Evolutionary conservation across 2,888 invertebrate species (phyloP), one percentile per base, ranked within the genome.

Genomic region (Leucozona laternaria): DNA sequence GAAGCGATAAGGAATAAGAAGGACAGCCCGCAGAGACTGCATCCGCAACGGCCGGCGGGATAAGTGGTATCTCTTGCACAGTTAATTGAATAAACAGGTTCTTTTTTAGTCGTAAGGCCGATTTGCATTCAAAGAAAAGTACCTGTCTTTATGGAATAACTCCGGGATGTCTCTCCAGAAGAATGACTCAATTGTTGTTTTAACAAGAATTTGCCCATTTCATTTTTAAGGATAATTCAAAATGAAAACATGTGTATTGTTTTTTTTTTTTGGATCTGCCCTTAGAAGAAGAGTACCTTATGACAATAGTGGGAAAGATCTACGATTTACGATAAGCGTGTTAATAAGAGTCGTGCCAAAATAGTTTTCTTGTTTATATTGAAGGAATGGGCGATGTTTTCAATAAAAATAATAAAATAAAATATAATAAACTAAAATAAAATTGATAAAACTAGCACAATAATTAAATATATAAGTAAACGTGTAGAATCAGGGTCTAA

Each of bases 61-160:
- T 58, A 81, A 71, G 45, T 55, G 31, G 40, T 55, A 45, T 76
- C 50, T 43, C 34, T 62, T 25, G 11, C 43, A 31, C 43, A 31
- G 28, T 34, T 58, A 64, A 79, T 75, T 71, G 81, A 70, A 76
- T 40, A 64, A 57, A 71, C 71, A 77, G 81, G 77, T 81, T 75
- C n/a, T 17, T 28, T 22, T 55, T 37, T 5, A 5, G 31, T 8
- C 25, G n/a, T 11, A 17, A 4, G 34, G 11, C n/a, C 31, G 6
- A n/a, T 73, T 79, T 58, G 57, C 37, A 53, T 43, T 68, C 17
- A 22, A 48, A 17, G 50, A 5, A 58, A 31, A 28, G 31, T 64
- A 79, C 75, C 64, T 79, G 79, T 48, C n/a, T n/a, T 70, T 62
- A 8, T 15, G 20, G 53, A 57, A 68, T 48, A 45, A 11, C 64